These are phyloP conservation scores for Calycopis cecrops DNA, from an alignment of 1,140 invertebrate genomes.

Conservation along the genomic window DNA sequence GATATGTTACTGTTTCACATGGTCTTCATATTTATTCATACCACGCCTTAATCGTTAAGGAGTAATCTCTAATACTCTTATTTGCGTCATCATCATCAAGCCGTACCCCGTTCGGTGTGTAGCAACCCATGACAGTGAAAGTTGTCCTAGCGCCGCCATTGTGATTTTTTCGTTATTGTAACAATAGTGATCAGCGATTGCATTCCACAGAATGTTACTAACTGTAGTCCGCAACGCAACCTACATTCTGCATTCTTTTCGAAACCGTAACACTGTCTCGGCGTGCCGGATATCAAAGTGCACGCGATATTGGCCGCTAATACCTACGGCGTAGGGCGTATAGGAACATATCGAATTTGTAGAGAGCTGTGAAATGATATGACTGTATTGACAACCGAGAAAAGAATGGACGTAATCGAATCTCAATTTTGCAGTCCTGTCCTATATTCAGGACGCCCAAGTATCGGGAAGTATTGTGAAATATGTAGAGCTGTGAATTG, in stretches of 20 bases:
- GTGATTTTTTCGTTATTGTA: constrained; percentile 32
- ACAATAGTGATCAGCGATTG: constrained; percentile 57
- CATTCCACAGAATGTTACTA: constrained; percentile 59
- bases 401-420: constrained; percentile 36
- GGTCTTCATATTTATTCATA: no score
- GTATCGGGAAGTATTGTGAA: no score
- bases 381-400: constrained; percentile 17
- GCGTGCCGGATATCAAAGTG: constrained; percentile 59
- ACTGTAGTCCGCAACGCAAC: constrained; percentile 67
- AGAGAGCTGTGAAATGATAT: constrained; percentile 55
- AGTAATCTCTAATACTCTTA: no score
- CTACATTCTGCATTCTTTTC: constrained; percentile 72
- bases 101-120: no score
- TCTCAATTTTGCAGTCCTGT: constrained; percentile 22
- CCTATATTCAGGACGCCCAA: no score
- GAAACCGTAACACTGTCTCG: constrained; percentile 70
- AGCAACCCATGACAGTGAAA: no score
- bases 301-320: constrained; percentile 57
- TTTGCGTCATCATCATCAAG: no score
- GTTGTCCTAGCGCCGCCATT: no score
- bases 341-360: constrained; percentile 52
- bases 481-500: no score
- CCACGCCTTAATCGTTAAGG: no score
- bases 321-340: constrained; percentile 43
- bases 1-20: no score